Percentiles rank a stretch among this genome's conserved stretches.
phyloP scores from a whole-genome alignment of 2,888 invertebrate genomes.

The Piscicola geometra region DNA sequence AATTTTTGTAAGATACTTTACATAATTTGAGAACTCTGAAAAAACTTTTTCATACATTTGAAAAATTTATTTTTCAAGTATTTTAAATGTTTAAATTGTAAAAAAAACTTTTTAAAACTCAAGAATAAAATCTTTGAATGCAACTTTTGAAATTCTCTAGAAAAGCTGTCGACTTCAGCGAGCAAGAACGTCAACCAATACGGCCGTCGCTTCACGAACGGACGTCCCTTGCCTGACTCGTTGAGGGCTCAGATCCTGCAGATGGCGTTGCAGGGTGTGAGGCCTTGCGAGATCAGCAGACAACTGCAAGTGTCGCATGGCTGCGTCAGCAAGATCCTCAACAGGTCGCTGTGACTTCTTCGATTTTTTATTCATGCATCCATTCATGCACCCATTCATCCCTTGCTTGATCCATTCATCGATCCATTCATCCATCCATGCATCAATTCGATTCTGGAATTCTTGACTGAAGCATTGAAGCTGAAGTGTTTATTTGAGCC shows the following conservation, averaged over 20 bases:
- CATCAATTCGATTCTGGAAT: too few relatives aligned
- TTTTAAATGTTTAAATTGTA: neutral
- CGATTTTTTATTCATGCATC: neutral
- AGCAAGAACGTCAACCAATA: conserved; percentile 55
- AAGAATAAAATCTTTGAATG: neutral
- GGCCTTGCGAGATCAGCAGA: conserved; percentile 55
- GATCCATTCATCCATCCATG: neutral
- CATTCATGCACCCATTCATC: neutral
- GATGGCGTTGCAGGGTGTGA: conserved; percentile 53
- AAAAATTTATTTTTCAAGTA: too few relatives aligned
- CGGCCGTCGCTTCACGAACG: conserved; percentile 55
- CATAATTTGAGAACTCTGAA: too few relatives aligned
- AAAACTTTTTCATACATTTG: too few relatives aligned
- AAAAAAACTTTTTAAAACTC: neutral
- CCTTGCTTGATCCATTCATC: neutral
- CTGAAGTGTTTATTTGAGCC: too few relatives aligned
- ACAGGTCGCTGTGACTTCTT: too few relatives aligned
- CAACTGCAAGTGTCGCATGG: conserved; percentile 56
- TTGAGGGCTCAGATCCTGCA: conserved; percentile 54
- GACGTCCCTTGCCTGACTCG: conserved; percentile 54
- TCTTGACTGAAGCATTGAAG: too few relatives aligned
- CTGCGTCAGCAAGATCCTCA: conserved; percentile 56
- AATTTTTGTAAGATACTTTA: too few relatives aligned
- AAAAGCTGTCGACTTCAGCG: conserved; percentile 38
- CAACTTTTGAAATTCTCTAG: neutral